Percentiles rank a stretch among this genome's conserved stretches.
Evolutionary conservation across 2,888 invertebrate species (phyloP).

Genomic region (Sylvicola cinctus): DNA sequence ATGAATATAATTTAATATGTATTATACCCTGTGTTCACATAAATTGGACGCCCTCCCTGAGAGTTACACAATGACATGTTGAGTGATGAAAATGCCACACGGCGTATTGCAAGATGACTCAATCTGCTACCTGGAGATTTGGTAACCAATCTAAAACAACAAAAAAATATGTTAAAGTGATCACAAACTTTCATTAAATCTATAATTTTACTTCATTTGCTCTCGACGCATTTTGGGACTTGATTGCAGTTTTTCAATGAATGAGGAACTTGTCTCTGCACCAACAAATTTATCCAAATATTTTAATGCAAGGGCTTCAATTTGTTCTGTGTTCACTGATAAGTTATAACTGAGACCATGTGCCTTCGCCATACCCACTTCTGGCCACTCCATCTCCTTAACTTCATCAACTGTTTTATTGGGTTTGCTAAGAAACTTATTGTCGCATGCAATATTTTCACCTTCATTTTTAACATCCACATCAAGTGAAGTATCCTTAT

Average conservation of each 20-base stretch:
- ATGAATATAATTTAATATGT: no score
- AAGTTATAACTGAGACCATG: conserved; percentile 56
- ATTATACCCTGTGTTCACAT: conserved; percentile 42
- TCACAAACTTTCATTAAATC: not conserved
- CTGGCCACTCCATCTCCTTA: conserved; percentile 32
- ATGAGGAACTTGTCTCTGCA: conserved; percentile 40
- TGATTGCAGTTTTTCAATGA: conserved; percentile 25
- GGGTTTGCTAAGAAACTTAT: not conserved
- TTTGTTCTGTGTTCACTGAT: conserved; percentile 44
- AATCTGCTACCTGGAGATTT: conserved; percentile 56
- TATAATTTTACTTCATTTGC: conserved; percentile 30
- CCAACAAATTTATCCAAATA: conserved; percentile 52
- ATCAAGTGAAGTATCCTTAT: not conserved
- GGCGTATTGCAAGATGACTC: conserved; percentile 53
- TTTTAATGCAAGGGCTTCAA: conserved; percentile 41
- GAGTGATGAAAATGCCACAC: conserved; percentile 56
- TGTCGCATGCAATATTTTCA: not conserved
- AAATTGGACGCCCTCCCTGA: no score
- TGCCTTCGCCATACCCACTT: conserved; percentile 36
- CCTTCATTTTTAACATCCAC: not conserved
- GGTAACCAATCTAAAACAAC: conserved; percentile 17
- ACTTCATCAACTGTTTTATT: conserved; percentile 14
- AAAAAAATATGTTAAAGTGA: not conserved
- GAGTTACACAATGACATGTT: conserved; percentile 21
- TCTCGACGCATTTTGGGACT: conserved; percentile 41